Evolutionary conservation across 2,888 invertebrate species (phyloP), one percentile per base, ranked within the genome.

Genomic region (Automeris io): DNA sequence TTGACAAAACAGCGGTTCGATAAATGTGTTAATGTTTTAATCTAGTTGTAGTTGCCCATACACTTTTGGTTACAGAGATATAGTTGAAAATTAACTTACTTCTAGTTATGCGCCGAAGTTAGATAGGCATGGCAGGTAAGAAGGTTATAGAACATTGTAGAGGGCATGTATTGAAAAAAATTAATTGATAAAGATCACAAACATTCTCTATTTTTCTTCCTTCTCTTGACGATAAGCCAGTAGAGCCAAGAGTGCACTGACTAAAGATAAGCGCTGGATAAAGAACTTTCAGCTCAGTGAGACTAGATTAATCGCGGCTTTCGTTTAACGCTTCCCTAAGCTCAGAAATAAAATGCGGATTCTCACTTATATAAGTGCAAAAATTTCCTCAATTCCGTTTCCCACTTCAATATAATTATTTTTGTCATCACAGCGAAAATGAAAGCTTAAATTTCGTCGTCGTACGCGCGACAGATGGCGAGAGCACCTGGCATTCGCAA

Each of bases 401-500:
- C 49, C 41, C 51, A 48, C 48, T 59, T 55, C 59, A 57, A 57
- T 60, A 54, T 58, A 63, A 64, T 69, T 66, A 69, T 69, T 62
- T 56, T 54, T 56, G 46, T 55, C 42, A 37, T 35, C 39, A 43
- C 42, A 51, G 47, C 48, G 59, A 57, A 59, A 66, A 65, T 62
- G 57, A 61, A 61, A 61, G 51, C 50, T 41, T 51, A 61, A 59
- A 56, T 60, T 49, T 42, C 37, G 42, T 47, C 41, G 42, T 39
- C 43, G 46, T 47, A 58, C 57, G 61, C 54, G 59, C 59, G 57
- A 51, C 69, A 68, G 65, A 56, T 67, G 65, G 57, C 57, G 49
- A 42, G 39, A 49, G 46, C 74, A 73, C 71, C 71, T 74, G 74
- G 56, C 64, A 51, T 57, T 57, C 54, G 43, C 48, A 68, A 74